Evolutionary conservation across 37 sponge, comb jelly and placozoan genomes (phyloP), one percentile per base, ranked within the genome.

Genomic region (Haliclona indistincta): DNA sequence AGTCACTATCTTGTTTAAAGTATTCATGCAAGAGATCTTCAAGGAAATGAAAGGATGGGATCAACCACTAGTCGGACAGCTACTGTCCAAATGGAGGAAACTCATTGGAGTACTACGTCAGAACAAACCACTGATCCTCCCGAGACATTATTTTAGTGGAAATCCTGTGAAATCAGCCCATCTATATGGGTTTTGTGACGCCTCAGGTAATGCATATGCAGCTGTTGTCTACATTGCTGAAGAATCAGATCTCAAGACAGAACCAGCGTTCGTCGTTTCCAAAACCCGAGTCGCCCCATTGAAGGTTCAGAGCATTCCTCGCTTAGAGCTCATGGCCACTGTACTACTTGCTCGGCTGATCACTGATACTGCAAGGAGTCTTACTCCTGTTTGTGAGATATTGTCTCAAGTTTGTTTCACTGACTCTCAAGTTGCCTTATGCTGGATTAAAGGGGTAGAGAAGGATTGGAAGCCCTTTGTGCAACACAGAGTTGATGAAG

Each of bases 211-310:
- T n/a, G n/a, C n/a, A n/a, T n/a, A n/a, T n/a, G n/a, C n/a, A n/a
- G n/a, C n/a, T n/a, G n/a, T n/a, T n/a, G n/a, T n/a, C n/a, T n/a
- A n/a, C n/a, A n/a, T n/a, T 74, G 42, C 30, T 74, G n/a, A 62
- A 15, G 63, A 61, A 38, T 62, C 64, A n/a, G 75, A 74, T 40
- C 30, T 61, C 34, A 61, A 44, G 32, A 61, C 75, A 41, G 62
- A 58, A 23, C 47, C 66, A 26, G 54, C 51, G 67, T 67, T 66
- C 19, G 29, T 64, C 38, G 66, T 66, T 43, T 35, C 70, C 34
- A 77, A 77, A 36, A 77, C 78, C n/a, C 60, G 78, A 38, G 78
- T 77, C 51, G 78, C 78, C 38, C 78, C 66, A 26, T 38, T 77
- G n/a, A 66, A 64, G 51, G 20, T 63, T 15, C 78, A 77, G 26